Base-by-base conservation (phyloP, 2,888 invertebrate species). In the Drosophila niveifrons region DNA sequence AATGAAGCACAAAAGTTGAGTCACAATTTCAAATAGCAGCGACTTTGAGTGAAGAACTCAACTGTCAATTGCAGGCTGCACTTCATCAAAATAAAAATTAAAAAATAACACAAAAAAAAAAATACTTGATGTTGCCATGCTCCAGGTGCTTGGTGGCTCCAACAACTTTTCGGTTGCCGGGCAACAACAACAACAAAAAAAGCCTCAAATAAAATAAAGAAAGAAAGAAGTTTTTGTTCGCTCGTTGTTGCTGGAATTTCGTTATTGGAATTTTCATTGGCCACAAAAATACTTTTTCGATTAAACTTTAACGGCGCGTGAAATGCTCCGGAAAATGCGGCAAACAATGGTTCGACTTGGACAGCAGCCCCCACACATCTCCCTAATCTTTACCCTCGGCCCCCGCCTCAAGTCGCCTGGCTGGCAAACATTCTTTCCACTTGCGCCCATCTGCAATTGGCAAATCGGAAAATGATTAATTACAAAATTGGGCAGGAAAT, bases 291-390 rank as follows among this genome's bases (percentile, higher is more conserved):
- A 84, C 82, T 84, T 84, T 84, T 85, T 82, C 83, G 80, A 88
- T 84, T 84, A 88, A 88, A 83, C 85, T 84, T 84, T 82, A 84
- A 88, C 85, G 77, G 88, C 73, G 83, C 83, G 86, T 88, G 76
- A 85, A 84, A 85, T 79, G 72, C 67, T 48, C 66, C 50, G 61
- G 51, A 55, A 65, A 68, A 56, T 53, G 53, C n/a, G 56, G 39
- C 50, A 15, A 48, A 34, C 36, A 69, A 67, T 47, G 47, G 18
- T 0, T 29, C 43, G 23, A 48, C 36, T 0, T 29, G 53, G 11
- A 48, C 36, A 46, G 34, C 11, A 3, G n/a, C 10, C 10, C 7
- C 34, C 13, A 41, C 15, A 41, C 13, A 29, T 13, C 36, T 9
- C 52, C 47, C 18, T 10, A 23, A 29, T 8, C 47, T 3, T 11